Base-by-base conservation (phyloP, 2,113 vertebrate genomes). In the Montifringilla adamsi region DNA sequence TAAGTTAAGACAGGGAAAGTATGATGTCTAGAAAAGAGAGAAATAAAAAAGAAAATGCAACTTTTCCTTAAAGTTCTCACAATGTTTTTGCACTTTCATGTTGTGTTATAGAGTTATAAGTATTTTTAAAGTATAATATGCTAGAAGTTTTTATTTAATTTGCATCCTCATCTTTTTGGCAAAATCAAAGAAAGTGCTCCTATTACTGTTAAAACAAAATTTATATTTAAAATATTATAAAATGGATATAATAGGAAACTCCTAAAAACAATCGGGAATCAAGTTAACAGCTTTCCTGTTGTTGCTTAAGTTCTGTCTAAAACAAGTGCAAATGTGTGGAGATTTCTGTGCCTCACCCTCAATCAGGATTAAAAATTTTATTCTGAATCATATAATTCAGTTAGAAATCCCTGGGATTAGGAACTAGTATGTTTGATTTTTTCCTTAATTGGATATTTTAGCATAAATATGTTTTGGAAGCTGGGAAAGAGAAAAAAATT, bases 81-180 rank as follows among this genome's bases (percentile, higher is more conserved):
- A 20, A 9, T 33, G 1, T 5, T 73, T 89, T 89, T 67, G 2
- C 27, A 27, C 17, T 63, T 84, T 39, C 8, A 13, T 1, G 3
- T 78, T 81, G 91, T 63, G 1, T 21, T 62, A 10, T 31, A 74
- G 73, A 86, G 2, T 1, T 60, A 63, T 19, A 74, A 80, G 6
- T 33, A n/a, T 17, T 4, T 15, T n/a, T 31, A 5, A 1, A 44
- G 1, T 6, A 43, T 17, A 63, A 4, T 33, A 62, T 9, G 3
- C 2, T 23, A 13, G 2, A 1, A 43, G 21, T 4, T 26, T 67
- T 58, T 37, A 33, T 3, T 70, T 84, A 46, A 24, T 55, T 35
- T 3, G 4, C 26, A 27, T 30, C 2, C 5, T 15, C 3, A 8
- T 8, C 0, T 44, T 43, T 94, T 86, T 33, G 2, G 4, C 5